Evolutionary conservation across 2,888 invertebrate genomes (phyloP).

Genomic region (Tanypteryx hageni): DNA sequence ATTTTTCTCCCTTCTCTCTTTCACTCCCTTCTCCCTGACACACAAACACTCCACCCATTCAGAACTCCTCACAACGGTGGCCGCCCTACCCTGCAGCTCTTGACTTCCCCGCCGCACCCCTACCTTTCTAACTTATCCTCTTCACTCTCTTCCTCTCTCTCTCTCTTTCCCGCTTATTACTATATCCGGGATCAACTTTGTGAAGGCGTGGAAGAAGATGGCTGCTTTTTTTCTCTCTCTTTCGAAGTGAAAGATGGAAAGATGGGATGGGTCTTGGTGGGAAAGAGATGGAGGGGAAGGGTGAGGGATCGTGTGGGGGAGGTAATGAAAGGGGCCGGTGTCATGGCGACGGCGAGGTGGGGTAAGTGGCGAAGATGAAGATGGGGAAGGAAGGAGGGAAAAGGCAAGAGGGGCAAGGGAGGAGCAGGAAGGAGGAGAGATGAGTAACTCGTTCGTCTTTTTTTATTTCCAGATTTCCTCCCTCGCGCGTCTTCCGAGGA

Average conservation of each 20-base stretch:
- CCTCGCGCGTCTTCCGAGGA: too few relatives aligned
- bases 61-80: background rate
- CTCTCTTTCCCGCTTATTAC: background rate
- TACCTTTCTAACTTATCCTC: background rate
- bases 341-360: background rate
- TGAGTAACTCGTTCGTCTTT: background rate
- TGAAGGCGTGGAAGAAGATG: conserved; percentile 18
- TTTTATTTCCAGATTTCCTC: background rate
- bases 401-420: background rate
- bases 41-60: conserved; percentile 11
- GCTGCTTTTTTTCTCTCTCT: background rate
- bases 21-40: conserved; percentile 39
- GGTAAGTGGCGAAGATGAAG: background rate
- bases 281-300: background rate
- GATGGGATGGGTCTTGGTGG: background rate
- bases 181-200: conserved; percentile 54
- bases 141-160: background rate
- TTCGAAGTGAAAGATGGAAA: background rate
- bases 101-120: background rate
- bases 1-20: conserved; percentile 20
- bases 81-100: conserved; percentile 47
- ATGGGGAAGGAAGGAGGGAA: background rate
- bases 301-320: background rate
- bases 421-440: background rate
- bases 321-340: background rate